Base-by-base conservation (phyloP, 1,140 invertebrate genomes). In the Tetragnatha versicolor region DNA sequence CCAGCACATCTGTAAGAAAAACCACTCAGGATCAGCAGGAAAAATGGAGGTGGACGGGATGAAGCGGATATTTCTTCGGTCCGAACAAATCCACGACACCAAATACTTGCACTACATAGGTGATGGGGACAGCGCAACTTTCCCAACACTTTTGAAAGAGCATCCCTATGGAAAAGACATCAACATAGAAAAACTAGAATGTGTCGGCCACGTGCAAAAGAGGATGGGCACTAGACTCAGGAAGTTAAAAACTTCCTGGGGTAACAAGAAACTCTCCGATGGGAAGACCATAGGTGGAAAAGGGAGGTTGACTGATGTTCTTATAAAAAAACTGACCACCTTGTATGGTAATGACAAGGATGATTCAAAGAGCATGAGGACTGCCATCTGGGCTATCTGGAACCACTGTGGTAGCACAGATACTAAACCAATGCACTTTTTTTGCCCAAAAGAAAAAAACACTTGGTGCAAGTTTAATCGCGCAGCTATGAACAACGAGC, bases 11-110 rank as follows among this genome's bases (percentile, higher is more conserved):
- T 66, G 63, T 14, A n/a, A 22, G 14, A 66, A 45, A 45, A 7
- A 66, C 45, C 63, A 66, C 33, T 17, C 33, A 22, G 63, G 63
- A 9, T 66, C 63, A 6, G 1, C 63, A 10, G 63, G 63, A 39
- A 66, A 4, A n/a, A n/a, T n/a, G n/a, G n/a, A n/a, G n/a, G n/a
- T n/a, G n/a, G n/a, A n/a, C n/a, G n/a, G n/a, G n/a, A n/a, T n/a
- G n/a, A n/a, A n/a, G n/a, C n/a, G n/a, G n/a, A n/a, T n/a, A n/a
- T n/a, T n/a, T n/a, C n/a, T n/a, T n/a, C n/a, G n/a, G n/a, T n/a
- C n/a, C n/a, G n/a, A n/a, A n/a, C n/a, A n/a, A n/a, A n/a, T n/a
- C n/a, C n/a, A n/a, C n/a, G n/a, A n/a, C n/a, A n/a, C n/a, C n/a
- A n/a, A n/a, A n/a, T n/a, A n/a, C n/a, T n/a, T n/a, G n/a, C n/a